A percentile compares a stretch with the other conserved stretches of the same genome.
These are phyloP conservation scores for Eumerus sabulonum DNA, from an alignment of 2,888 invertebrate genomes.

Conservation along the genomic window DNA sequence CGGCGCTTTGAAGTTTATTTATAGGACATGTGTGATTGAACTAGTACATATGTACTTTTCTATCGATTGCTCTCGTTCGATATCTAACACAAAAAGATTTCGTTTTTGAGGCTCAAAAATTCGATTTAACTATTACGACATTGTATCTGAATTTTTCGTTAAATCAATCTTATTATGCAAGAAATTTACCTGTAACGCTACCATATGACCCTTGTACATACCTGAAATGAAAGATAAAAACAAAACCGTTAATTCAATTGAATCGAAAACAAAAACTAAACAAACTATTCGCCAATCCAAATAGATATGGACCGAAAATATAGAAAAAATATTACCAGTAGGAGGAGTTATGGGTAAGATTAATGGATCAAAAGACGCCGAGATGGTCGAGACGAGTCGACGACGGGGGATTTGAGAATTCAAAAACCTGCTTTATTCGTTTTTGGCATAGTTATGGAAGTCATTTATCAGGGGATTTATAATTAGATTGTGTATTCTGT, in stretches of 20 bases:
- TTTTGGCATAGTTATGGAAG: too few species aligned
- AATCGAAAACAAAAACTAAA: too few species aligned
- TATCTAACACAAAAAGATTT: constrained; percentile 6
- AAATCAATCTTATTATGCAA: constrained; percentile 35
- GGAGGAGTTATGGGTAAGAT: neutral
- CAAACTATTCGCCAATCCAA: too few species aligned
- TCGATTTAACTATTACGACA: constrained; percentile 17
- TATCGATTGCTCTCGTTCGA: constrained; percentile 22
- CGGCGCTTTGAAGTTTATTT: constrained; percentile 25
- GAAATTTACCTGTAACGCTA: constrained; percentile 25
- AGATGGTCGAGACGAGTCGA: too few species aligned
- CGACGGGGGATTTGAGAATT: too few species aligned
- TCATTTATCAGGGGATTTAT: too few species aligned
- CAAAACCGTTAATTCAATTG: constrained; percentile 9
- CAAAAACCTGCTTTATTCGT: too few species aligned
- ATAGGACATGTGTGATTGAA: constrained; percentile 15
- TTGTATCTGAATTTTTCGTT: constrained; percentile 12
- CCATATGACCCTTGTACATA: constrained; percentile 15
- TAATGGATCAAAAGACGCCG: neutral
- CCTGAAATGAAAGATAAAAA: constrained; percentile 40
- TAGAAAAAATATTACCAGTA: too few species aligned
- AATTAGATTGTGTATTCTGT: too few species aligned
- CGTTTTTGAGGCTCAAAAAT: constrained; percentile 31
- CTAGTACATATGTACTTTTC: constrained; percentile 34
- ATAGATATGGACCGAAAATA: too few species aligned